Evolutionary conservation across 1,140 invertebrate species (phyloP), one percentile per base, ranked within the genome.

Genomic region (Drosophila triauraria): DNA sequence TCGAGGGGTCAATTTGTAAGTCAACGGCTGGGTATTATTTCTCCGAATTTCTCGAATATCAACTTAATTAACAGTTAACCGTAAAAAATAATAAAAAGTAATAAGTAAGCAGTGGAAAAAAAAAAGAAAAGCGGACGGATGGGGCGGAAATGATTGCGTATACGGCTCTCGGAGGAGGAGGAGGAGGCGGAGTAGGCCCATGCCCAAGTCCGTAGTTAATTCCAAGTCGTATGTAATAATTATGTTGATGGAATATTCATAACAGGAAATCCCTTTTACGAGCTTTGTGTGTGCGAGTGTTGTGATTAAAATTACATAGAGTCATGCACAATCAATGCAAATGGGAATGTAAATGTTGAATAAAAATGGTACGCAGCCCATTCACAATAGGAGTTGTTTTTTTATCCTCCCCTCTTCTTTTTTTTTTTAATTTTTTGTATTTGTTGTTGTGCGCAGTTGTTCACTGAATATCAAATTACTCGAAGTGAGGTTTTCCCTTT

Each of bases 271-370:
- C 81, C 81, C 76, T 83, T 75, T 84, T 79, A 80, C 65, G 75
- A 71, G 51, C 59, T 57, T 51, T 65, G 35, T 38, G 38, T 43
- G 30, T 54, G 53, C 40, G 63, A 64, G 74, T 65, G 65, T 51
- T 76, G 75, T 76, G 76, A 78, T 78, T 78, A 78, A 78, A 78
- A 78, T 78, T 83, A 74, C 64, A 78, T 88, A 80, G 84, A 88
- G 82, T 84, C 83, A 87, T 84, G 83, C 84, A 87, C 84, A 87
- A 87, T 87, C 84, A 87, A 87, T 87, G 84, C 84, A 90, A 88
- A 90, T 90, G 78, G 74, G 54, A 88, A 87, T 87, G 84, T 80
- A 87, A 87, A 87, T 88, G 64, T 81, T 88, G 56, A 64, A 72
- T 58, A 25, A 46, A 64, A 69, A 56, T 79, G 87, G 75, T 87